These are phyloP conservation scores for Lytechinus pictus DNA, from an alignment of 35 echinoderm and acorn worm species.

Conservation along the genomic window DNA sequence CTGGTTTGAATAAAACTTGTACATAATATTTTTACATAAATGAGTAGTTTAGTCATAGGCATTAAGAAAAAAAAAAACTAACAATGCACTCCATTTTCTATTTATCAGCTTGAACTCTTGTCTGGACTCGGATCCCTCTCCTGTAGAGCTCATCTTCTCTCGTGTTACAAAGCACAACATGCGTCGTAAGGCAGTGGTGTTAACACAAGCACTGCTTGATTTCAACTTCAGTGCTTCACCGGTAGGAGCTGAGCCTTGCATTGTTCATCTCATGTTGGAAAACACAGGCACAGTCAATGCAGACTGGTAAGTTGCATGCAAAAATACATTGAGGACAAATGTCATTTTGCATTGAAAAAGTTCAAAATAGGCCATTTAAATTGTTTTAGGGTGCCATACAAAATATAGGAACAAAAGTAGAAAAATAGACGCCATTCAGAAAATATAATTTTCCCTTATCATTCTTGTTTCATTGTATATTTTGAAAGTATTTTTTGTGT, in stretches of 20 bases:
- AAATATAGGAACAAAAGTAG: too few species aligned
- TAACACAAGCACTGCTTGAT: slow-evolving; percentile 87
- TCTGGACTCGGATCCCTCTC: slow-evolving; percentile 80
- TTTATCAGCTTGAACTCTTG: slow-evolving; percentile 73
- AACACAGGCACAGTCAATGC: slow-evolving; percentile 91
- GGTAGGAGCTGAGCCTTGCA: slow-evolving; percentile 59
- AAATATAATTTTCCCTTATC: too few species aligned
- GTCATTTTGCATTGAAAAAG: too few species aligned
- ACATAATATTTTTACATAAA: neutral
- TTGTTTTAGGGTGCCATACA: too few species aligned
- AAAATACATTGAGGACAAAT: too few species aligned
- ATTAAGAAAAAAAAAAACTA: neutral
- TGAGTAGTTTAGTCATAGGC: neutral
- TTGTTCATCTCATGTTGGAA: slow-evolving; percentile 95
- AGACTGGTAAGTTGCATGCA: slow-evolving; percentile 72
- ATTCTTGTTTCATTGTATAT: too few species aligned
- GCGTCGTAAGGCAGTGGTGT: slow-evolving; percentile 63
- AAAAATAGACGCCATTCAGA: too few species aligned
- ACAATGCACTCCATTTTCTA: neutral
- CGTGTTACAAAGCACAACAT: slow-evolving; percentile 82
- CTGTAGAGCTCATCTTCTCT: slow-evolving; percentile 85
- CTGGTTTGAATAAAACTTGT: neutral
- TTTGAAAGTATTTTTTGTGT: too few species aligned
- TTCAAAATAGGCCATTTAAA: too few species aligned
- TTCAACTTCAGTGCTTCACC: slow-evolving; percentile 97